Conservation (phyloP, 2,113 vertebrate genomes). For the Sturnira hondurensis region DNA sequence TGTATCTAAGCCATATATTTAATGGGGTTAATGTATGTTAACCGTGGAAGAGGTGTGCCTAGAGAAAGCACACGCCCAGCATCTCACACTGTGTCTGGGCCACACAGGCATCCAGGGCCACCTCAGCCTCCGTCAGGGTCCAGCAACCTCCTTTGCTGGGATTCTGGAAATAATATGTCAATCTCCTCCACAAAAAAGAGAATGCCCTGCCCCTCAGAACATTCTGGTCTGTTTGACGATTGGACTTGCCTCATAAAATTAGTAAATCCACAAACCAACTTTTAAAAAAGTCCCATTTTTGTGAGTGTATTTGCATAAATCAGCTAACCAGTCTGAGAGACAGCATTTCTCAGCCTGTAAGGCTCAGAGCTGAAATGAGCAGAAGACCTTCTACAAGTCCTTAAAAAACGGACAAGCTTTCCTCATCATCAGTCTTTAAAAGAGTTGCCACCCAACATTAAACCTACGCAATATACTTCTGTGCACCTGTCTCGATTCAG, state of each 20-base stretch:
- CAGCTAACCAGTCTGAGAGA: background rate
- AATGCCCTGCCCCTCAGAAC: background rate
- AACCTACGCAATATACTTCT: background rate
- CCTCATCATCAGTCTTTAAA: background rate
- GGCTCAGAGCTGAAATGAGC: background rate
- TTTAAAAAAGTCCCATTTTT: constrained; percentile 39
- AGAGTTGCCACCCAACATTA: background rate
- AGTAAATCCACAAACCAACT: constrained; percentile 18
- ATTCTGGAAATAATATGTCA: background rate
- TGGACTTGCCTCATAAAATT: constrained; percentile 38
- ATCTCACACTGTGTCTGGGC: background rate
- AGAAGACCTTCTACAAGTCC: background rate
- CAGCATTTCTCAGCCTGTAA: background rate
- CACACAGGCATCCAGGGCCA: background rate
- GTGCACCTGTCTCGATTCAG: background rate
- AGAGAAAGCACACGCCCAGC: accelerated
- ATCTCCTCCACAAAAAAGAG: background rate
- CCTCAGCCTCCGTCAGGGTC: background rate
- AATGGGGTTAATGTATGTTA: background rate
- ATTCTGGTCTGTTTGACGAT: background rate
- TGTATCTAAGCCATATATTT: background rate
- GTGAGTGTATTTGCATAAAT: constrained; percentile 18
- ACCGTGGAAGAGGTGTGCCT: no score
- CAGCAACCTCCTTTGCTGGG: background rate
- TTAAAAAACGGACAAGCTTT: background rate